A percentile compares a stretch with the other conserved stretches of the same genome.
Evolutionary conservation across 2,888 invertebrate genomes (phyloP).

Genomic region (Phalangium opilio): DNA sequence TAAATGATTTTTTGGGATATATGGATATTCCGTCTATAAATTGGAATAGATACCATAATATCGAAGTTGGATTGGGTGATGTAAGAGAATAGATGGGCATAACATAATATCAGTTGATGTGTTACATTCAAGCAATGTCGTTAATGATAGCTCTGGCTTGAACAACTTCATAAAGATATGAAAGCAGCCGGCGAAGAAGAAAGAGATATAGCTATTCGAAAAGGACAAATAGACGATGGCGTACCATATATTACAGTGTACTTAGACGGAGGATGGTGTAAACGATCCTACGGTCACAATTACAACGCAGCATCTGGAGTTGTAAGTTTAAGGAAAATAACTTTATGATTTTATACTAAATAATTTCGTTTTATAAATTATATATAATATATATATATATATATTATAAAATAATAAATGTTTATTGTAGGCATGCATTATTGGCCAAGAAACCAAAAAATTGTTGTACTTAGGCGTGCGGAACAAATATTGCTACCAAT

Average conservation of each 20-base stretch:
- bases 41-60: too few relatives aligned
- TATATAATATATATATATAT: too few relatives aligned
- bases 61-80: too few relatives aligned
- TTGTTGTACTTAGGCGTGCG: neutral
- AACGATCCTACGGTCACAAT: neutral
- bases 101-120: too few relatives aligned
- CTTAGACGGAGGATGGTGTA: neutral
- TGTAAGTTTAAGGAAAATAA: too few relatives aligned
- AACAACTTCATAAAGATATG: neutral
- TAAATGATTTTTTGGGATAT: neutral
- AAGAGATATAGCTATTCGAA: neutral
- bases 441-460: neutral
- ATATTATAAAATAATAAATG: too few relatives aligned
- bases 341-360: too few relatives aligned
- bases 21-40: neutral
- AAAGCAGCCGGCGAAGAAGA: neutral
- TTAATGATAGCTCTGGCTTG: neutral
- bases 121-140: too few relatives aligned
- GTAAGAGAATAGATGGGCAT: too few relatives aligned
- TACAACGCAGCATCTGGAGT: neutral
- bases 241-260: neutral
- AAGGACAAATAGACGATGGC: neutral
- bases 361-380: too few relatives aligned
- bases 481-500: neutral
- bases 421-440: neutral